Conservation (phyloP, 2,797 vertebrate species). For the Acrossocheilus wenchowensis region DNA sequence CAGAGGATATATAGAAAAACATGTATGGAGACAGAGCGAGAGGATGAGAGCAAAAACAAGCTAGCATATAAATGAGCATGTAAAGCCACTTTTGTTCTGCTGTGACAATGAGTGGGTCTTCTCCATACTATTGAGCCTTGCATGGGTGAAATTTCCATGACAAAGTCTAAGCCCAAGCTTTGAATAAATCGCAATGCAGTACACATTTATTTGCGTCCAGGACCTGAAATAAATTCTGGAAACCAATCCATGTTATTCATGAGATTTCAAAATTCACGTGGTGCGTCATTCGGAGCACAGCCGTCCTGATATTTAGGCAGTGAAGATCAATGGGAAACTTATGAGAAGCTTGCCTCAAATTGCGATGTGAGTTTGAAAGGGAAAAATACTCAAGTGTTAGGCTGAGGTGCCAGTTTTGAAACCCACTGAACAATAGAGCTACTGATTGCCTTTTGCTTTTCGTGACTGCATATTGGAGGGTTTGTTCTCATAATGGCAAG, state of each 20-base stretch:
- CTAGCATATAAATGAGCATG: constrained; percentile 15
- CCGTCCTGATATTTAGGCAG: constrained; percentile 3
- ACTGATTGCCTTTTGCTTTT: constrained; percentile 64
- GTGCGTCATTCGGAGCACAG: constrained; percentile 28
- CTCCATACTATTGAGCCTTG: background rate
- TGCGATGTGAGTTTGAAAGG: constrained; percentile 33
- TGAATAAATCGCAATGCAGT: background rate
- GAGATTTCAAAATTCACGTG: background rate
- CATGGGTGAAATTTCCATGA: constrained; percentile 18
- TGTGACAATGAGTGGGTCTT: constrained; percentile 27
- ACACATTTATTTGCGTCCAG: constrained; percentile 8
- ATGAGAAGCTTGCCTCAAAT: constrained; percentile 25
- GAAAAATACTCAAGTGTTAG: background rate
- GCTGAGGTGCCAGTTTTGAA: constrained; percentile 26
- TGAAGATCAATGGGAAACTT: constrained; percentile 32
- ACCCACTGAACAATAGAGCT: constrained; percentile 68
- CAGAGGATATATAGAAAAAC: constrained; percentile 47
- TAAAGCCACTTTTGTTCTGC: constrained; percentile 33
- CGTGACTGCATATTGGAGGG: constrained; percentile 37
- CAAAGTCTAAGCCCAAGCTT: constrained; percentile 32
- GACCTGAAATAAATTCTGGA: constrained; percentile 19
- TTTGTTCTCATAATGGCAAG: constrained; percentile 40
- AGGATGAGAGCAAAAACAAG: constrained; percentile 7
- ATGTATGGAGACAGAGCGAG: constrained; percentile 38
- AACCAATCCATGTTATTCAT: constrained; percentile 34